Base-by-base conservation (phyloP, 2,888 invertebrate species). In the Drosophila tanythrix region DNA sequence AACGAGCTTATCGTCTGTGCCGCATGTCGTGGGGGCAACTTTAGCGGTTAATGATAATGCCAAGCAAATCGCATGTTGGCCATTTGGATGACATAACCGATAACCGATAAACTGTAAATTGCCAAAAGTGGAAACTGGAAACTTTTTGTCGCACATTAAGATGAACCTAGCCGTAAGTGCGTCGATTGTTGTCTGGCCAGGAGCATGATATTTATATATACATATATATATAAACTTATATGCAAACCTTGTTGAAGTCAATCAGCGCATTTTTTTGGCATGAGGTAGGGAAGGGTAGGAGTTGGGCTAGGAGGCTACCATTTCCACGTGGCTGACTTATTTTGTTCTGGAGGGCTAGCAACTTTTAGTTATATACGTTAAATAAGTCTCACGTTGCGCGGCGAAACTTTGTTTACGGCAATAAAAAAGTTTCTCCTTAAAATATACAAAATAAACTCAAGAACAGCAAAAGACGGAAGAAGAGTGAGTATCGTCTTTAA, bases 21-120 rank as follows among this genome's bases (percentile, higher is more conserved):
- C 64, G 46, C 64, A 57, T 61, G 76, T 40, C 25, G 10, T 27
- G 43, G 56, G 25, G 7, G 3, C 11, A 57, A 57, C 46, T 43
- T 53, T 62, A 40, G 60, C 35, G 63, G 73, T 69, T 69, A 69
- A 74, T 74, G 79, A 73, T 79, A 80, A 79, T 74, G 67, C 61
- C 70, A 51, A 68, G 71, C 68, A 82, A 84, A 89, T 88, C 88
- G 89, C 88, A 82, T 58, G 70, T 59, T 70, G 80, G 58, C 86
- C 88, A 89, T 84, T 84, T 88, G 87, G 84, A 89, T 89, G 88
- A 88, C 90, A 85, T 85, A 84, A 85, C 76, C 90, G 84, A 84
- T 85, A 89, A 89, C 74, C 90, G 90, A 89, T 85, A 89, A 85
- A 88, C 85, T 88, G 84, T 74, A 82, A 89, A 89, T 89, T 88